phyloP scores from a whole-genome alignment of 2,113 vertebrate species.

The Aegithalos caudatus region DNA sequence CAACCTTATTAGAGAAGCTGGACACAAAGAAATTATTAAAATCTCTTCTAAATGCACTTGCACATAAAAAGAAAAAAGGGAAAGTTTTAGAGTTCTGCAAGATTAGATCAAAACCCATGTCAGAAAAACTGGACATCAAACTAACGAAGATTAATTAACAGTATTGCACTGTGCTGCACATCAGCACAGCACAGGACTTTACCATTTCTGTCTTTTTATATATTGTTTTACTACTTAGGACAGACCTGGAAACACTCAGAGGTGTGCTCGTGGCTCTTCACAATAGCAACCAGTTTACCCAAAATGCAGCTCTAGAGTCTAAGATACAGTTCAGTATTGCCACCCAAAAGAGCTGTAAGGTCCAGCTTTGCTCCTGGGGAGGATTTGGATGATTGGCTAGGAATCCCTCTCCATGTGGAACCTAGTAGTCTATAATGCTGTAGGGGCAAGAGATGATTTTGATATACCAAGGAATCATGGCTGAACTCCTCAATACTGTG shows the following conservation, averaged over 20 bases:
- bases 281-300: background rate
- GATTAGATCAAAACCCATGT: background rate
- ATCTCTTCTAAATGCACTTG: slow-evolving; percentile 30
- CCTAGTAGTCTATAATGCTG: background rate
- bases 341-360: background rate
- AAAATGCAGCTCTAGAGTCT: background rate
- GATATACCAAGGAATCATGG: background rate
- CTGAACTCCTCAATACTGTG: background rate
- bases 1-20: slow-evolving; percentile 54
- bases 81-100: background rate
- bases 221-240: background rate
- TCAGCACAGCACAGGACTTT: background rate
- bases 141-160: slow-evolving; percentile 8
- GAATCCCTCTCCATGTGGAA: background rate
- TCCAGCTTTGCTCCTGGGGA: background rate
- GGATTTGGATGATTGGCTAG: background rate
- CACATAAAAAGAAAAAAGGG: background rate
- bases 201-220: background rate
- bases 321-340: background rate
- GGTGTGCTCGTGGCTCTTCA: background rate
- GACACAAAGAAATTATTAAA: slow-evolving; percentile 50
- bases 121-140: background rate
- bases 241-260: background rate
- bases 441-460: background rate
- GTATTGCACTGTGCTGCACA: background rate